Evolutionary conservation across 2,888 invertebrate genomes (phyloP), one percentile per base, ranked within the genome.

Genomic region (Yponomeuta cagnagella): DNA sequence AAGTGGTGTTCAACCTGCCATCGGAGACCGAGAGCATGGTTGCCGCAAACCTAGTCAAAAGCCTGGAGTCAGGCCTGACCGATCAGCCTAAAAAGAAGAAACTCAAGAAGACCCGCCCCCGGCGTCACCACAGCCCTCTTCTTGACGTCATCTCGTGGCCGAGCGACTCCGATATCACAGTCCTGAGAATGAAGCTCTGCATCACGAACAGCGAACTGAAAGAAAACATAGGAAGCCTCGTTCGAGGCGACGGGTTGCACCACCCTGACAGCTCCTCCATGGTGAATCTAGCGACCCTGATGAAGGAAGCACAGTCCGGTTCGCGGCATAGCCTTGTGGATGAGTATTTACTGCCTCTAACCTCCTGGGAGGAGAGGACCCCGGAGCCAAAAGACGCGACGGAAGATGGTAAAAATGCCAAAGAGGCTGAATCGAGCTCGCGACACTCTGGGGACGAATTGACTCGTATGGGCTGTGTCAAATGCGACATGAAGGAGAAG

Each of bases 121-220:
- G 83, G 74, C 81, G 82, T 4, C 78, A 76, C 31, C 85, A 81
- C 72, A 82, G 79, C 73, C 82, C 81, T 63, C 70, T 82, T 9
- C 79, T 84, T 1, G 90, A 91, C 71, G 82, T 83, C 9, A 75
- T 87, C 70, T 88, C 93, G 15, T 93, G 93, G 88, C 92, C 93
- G 1, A 94, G 94, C 70, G 94, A 94, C 80, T 94, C 94, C 0
- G 94, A 94, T 78, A 90, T 94, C 71, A 94, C 94, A 0, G 91
- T 94, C 4, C 85, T 94, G 10, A 81, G 93, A 76, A 92, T 94
- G 81, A 92, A 93, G 77, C 79, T 82, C 71, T 84, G 75, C 75
- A 77, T 81, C 75, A 81, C 80, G n/a, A 80, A 78, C 8, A 83
- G 78, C 71, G 87, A 87, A 12, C 30, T 90, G 72, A 93, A 92